phyloP scores from a whole-genome alignment of 2,888 invertebrate species.

The Pristionchus fissidentatus region DNA sequence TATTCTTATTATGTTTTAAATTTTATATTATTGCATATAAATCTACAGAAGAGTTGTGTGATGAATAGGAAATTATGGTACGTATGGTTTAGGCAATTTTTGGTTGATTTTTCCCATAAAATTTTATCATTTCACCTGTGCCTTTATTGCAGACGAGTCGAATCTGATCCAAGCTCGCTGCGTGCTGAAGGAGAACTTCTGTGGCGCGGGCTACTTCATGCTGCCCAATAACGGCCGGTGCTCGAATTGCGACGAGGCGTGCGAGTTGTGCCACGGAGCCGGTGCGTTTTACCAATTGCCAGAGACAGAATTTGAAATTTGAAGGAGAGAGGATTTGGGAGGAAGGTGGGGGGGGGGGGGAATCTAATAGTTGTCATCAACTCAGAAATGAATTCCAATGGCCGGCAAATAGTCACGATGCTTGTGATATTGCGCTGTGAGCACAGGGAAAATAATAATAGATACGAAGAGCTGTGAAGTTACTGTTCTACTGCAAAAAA shows the following conservation, averaged over 20 bases:
- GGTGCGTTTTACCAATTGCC: constrained; percentile 51
- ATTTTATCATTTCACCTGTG: background rate
- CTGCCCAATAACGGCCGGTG: constrained; percentile 63
- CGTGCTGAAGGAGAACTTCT: constrained; percentile 68
- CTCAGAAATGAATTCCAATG: background rate
- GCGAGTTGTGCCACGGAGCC: constrained; percentile 69
- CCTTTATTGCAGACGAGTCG: constrained; percentile 66
- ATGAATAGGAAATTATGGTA: background rate
- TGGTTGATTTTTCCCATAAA: background rate
- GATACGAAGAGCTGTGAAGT: too few species aligned
- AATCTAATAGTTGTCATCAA: background rate
- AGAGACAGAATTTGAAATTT: background rate
- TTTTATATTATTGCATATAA: background rate
- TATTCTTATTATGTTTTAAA: background rate
- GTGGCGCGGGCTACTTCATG: constrained; percentile 71
- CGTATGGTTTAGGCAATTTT: too few species aligned
- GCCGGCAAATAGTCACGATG: too few species aligned
- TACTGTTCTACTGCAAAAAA: background rate
- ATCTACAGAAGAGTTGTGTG: background rate
- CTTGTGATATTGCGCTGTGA: too few species aligned
- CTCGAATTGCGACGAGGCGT: constrained; percentile 69
- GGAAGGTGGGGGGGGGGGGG: background rate
- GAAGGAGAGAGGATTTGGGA: background rate
- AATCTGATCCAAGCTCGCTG: constrained; percentile 72
- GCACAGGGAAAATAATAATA: too few species aligned